Evolutionary conservation across 1,140 invertebrate species (phyloP).

Genomic region (Matsumurasca onukii): DNA sequence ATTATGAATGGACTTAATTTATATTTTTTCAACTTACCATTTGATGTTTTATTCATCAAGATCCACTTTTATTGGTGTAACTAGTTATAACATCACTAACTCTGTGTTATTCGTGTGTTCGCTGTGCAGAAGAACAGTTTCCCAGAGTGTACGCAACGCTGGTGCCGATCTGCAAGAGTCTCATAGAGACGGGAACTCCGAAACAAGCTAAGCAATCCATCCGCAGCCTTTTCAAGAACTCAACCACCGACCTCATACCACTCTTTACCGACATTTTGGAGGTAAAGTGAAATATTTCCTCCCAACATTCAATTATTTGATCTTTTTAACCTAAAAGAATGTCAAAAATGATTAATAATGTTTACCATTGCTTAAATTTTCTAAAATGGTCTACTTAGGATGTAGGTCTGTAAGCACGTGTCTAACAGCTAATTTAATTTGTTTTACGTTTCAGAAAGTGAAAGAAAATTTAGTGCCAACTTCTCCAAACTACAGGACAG

Average conservation of each 20-base stretch:
- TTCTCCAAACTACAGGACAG: constrained; percentile 85
- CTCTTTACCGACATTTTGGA: constrained; percentile 89
- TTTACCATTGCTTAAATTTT: too few relatives aligned
- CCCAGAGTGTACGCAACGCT: constrained; percentile 69
- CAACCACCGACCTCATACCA: constrained; percentile 73
- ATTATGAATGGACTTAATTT: too few relatives aligned
- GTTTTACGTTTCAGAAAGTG: constrained; percentile 57
- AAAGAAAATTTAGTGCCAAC: constrained; percentile 74
- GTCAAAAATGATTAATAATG: too few relatives aligned
- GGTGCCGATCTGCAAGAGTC: constrained; percentile 82
- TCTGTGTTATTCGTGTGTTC: too few relatives aligned
- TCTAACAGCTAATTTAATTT: too few relatives aligned
- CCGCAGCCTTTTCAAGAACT: constrained; percentile 86
- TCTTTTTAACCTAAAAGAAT: too few relatives aligned
- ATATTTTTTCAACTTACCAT: too few relatives aligned
- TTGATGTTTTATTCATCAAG: too few relatives aligned
- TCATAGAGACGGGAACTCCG: constrained; percentile 83
- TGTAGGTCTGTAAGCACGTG: too few relatives aligned
- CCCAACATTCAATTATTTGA: neutral
- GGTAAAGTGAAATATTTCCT: constrained; percentile 44
- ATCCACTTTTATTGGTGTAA: too few relatives aligned
- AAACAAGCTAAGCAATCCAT: constrained; percentile 97
- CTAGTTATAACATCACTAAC: too few relatives aligned
- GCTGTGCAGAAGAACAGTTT: constrained; percentile 68
- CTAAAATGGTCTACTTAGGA: too few relatives aligned